Evolutionary conservation across 2,113 vertebrate species (phyloP), one percentile per base, ranked within the genome.

Genomic region (Megaleporinus macrocephalus): DNA sequence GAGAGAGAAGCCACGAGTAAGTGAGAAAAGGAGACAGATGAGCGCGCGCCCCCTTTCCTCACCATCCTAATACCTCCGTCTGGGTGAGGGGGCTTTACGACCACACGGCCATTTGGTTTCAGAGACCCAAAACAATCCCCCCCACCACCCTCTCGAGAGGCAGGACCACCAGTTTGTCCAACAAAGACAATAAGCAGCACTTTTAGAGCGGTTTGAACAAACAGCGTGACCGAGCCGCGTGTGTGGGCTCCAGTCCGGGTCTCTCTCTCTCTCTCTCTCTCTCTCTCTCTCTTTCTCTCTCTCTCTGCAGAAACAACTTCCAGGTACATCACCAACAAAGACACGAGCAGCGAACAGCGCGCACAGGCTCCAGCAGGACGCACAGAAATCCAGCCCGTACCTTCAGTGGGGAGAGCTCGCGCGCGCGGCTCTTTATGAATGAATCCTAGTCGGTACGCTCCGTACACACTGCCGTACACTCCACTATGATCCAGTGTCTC

Each of bases 91-190:
- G 55, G 61, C 53, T 87, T 85, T 81, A 85, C 22, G 16, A 79
- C 74, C 66, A 73, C 68, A 80, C 4, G 30, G 71, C 80, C 81
- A 80, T 83, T 85, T 81, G 83, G 72, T 80, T n/a, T 80, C 65
- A 57, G 26, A 82, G 49, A 83, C 26, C 66, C 66, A 78, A 82
- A 83, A 79, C 85, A 86, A 78, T 77, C 73, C 68, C 26, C 26
- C n/a, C 66, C 20, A 78, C 81, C 51, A 47, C 73, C n/a, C 73
- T 76, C 26, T 51, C 73, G 59, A 36, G 22, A 65, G 20, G 24
- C 47, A 57, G 26, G 65, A 61, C 24, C 72, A 75, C 72, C 79
- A 65, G 82, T 83, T n/a, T 83, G 81, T 86, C 81, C 81, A 83
- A 53, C 36, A 61, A 77, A 80, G 66, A 59, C 75, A 59, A 57